Evolutionary conservation across 2,797 vertebrate genomes (phyloP).

Genomic region (Adelosebastes latens): DNA sequence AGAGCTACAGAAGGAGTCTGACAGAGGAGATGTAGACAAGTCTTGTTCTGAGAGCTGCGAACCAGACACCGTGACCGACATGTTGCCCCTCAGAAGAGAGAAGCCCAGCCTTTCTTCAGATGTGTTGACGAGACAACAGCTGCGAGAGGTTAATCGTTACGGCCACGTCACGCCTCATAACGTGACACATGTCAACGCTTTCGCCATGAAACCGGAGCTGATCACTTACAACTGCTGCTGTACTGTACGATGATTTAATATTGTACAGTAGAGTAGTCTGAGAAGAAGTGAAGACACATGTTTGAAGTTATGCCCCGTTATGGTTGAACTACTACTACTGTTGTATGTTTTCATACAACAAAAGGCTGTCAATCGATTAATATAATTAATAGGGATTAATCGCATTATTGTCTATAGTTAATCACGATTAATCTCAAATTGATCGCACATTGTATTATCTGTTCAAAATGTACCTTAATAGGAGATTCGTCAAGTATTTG

Average conservation of each 20-base stretch:
- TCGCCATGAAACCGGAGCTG: slow-evolving; percentile 60
- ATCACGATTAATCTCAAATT: too few species aligned
- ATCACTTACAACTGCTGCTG: slow-evolving; percentile 54
- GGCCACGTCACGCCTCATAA: slow-evolving; percentile 64
- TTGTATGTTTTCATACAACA: not conserved
- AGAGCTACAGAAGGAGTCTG: slow-evolving; percentile 26
- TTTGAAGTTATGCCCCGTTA: not conserved
- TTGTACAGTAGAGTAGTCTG: slow-evolving; percentile 3
- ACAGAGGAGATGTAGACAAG: slow-evolving; percentile 37
- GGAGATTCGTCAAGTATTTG: too few species aligned
- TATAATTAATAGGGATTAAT: too few species aligned
- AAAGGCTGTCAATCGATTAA: too few species aligned
- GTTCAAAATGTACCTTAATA: too few species aligned
- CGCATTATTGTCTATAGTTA: too few species aligned
- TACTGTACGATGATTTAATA: slow-evolving; percentile 36
- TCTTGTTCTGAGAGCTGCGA: slow-evolving; percentile 28
- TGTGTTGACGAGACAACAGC: slow-evolving; percentile 73
- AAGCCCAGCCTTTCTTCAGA: slow-evolving; percentile 18
- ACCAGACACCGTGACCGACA: slow-evolving; percentile 69
- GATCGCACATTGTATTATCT: too few species aligned
- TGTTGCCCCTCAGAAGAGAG: slow-evolving; percentile 40
- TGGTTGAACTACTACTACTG: not conserved
- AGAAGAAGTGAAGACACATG: not conserved
- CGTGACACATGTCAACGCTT: slow-evolving; percentile 71
- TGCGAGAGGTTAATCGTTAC: slow-evolving; percentile 55